Conservation (phyloP, 2,113 vertebrate genomes). For the Podiceps cristatus region DNA sequence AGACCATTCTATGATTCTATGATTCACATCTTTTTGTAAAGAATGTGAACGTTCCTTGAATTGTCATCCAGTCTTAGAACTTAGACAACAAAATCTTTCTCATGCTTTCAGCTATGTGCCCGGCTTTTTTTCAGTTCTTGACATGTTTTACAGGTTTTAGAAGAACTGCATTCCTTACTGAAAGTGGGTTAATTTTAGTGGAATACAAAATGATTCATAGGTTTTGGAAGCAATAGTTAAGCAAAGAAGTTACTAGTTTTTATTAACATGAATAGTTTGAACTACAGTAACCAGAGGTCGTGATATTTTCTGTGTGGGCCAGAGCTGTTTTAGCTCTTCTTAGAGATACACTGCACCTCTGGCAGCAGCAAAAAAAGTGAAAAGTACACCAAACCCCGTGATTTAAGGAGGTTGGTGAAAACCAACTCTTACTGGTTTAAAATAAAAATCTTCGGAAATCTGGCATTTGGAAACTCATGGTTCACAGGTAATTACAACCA, state of each 20-base stretch:
- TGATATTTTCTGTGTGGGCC: background rate
- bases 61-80: background rate
- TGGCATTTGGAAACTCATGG: background rate
- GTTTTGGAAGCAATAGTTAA: background rate
- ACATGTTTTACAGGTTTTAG: conserved; percentile 1
- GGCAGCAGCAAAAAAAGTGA: background rate
- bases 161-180: background rate
- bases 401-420: background rate
- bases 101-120: background rate
- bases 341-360: background rate
- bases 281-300: background rate
- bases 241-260: background rate
- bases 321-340: background rate
- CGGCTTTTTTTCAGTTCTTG: background rate
- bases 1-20: too few species aligned
- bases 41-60: background rate
- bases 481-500: background rate
- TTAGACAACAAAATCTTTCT: background rate
- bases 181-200: background rate
- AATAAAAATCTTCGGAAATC: background rate
- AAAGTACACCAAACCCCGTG: background rate
- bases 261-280: background rate
- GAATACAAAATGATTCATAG: background rate
- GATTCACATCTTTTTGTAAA: background rate
- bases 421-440: background rate